Conservation (phyloP, 2,113 vertebrate species). For the Tricholaema leucomelas region DNA sequence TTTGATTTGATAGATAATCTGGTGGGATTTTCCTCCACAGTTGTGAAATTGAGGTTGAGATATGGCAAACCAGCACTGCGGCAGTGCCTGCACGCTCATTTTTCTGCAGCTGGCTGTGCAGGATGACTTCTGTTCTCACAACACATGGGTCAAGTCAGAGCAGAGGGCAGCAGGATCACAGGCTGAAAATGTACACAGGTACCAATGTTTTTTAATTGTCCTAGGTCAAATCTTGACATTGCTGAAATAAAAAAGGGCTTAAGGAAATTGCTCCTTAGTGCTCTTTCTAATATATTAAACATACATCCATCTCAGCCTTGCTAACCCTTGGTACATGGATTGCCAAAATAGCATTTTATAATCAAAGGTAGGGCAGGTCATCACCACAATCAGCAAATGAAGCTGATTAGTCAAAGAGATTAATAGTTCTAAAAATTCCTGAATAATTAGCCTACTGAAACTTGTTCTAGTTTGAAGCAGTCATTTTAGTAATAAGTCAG, state of each 20-base stretch:
- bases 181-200: not conserved
- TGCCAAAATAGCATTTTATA: not conserved
- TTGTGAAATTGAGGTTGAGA: not conserved
- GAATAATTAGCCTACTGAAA: conserved; percentile 10
- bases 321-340: not conserved
- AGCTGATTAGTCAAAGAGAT: conserved; percentile 31
- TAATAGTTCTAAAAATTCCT: conserved; percentile 41
- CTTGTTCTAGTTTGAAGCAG: conserved; percentile 2
- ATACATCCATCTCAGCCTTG: not conserved
- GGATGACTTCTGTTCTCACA: not conserved
- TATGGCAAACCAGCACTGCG: not conserved
- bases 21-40: not conserved
- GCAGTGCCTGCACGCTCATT: not conserved
- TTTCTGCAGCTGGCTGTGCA: not conserved
- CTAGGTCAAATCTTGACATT: not conserved
- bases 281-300: not conserved
- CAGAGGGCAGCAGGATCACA: not conserved
- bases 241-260: not conserved
- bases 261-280: not conserved
- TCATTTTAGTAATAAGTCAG: conserved; percentile 4
- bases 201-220: not conserved
- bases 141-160: not conserved
- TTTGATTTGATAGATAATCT: not conserved
- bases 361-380: not conserved
- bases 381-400: conserved; percentile 16